Evolutionary conservation across 2,888 invertebrate species (phyloP).

Genomic region (Aromia moschata): DNA sequence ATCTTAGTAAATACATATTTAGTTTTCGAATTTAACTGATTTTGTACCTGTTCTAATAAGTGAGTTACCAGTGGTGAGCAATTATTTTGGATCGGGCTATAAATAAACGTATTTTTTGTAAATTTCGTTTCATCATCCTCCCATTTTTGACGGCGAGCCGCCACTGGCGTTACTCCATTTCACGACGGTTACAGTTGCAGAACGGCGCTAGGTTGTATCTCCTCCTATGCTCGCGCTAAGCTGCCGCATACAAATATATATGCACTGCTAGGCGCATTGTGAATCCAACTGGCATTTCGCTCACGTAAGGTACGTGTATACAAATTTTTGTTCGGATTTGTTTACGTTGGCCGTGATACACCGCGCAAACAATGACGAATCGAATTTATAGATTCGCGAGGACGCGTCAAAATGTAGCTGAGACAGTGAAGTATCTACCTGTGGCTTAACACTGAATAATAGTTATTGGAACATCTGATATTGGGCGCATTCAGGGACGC

Average conservation of each 20-base stretch:
- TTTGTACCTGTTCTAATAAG: too few relatives aligned
- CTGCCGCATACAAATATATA: slow-evolving; percentile 44
- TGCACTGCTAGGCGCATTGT: slow-evolving; percentile 27
- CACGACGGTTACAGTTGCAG: slow-evolving; percentile 40
- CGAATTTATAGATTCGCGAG: slow-evolving; percentile 27
- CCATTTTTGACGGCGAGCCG: too few relatives aligned
- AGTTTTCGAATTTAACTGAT: too few relatives aligned
- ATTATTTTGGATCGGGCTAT: too few relatives aligned
- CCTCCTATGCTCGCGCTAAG: slow-evolving; percentile 44
- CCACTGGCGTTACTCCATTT: slow-evolving; percentile 24
- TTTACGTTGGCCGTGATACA: slow-evolving; percentile 25
- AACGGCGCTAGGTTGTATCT: slow-evolving; percentile 40
- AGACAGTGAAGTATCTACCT: too few relatives aligned
- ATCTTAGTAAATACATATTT: too few relatives aligned
- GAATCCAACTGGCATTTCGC: slow-evolving; percentile 13
- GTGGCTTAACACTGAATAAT: too few relatives aligned
- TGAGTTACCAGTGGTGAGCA: too few relatives aligned
- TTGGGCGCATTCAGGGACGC: too few relatives aligned
- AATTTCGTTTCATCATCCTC: too few relatives aligned
- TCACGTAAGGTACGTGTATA: slow-evolving; percentile 25
- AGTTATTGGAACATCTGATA: too few relatives aligned
- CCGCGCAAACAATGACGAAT: slow-evolving; percentile 28
- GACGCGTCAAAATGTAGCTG: slow-evolving; percentile 5
- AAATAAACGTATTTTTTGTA: too few relatives aligned
- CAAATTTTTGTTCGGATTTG: slow-evolving; percentile 25